A percentile compares a stretch with the other conserved stretches of the same genome.
Evolutionary conservation across 2,797 vertebrate species (phyloP).

Genomic region (Heliangelus exortis): DNA sequence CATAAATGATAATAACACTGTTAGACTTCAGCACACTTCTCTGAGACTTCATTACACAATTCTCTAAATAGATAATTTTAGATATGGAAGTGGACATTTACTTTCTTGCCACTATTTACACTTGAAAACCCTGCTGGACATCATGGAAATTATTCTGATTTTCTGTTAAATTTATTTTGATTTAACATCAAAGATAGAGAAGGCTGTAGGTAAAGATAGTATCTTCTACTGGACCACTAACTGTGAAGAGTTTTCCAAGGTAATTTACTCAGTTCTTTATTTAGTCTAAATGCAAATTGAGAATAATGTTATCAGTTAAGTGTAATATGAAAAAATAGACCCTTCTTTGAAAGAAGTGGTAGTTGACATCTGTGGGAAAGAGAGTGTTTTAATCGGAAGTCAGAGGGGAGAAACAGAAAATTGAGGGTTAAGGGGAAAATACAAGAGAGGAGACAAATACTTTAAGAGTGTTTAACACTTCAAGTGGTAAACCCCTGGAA

Average conservation of each 20-base stretch:
- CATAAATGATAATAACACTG: not conserved
- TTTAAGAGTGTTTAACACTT: too few species aligned
- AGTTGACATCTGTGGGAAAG: not conserved
- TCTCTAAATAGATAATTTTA: not conserved
- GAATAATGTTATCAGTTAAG: not conserved
- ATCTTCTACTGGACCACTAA: not conserved
- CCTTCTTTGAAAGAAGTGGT: not conserved
- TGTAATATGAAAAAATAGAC: not conserved
- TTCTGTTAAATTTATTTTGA: not conserved
- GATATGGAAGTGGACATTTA: not conserved
- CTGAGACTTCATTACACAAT: not conserved
- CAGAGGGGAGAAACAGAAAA: not conserved
- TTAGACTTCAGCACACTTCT: not conserved
- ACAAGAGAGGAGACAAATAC: too few species aligned
- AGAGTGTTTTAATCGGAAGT: not conserved
- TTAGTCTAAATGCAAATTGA: not conserved
- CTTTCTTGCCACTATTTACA: not conserved
- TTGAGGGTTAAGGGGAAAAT: accelerated
- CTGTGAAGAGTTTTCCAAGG: not conserved
- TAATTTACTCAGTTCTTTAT: not conserved
- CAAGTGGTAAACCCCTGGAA: too few species aligned
- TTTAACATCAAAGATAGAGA: not conserved
- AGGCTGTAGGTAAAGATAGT: not conserved
- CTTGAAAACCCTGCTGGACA: not conserved
- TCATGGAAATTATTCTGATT: not conserved